A percentile compares a stretch with the other conserved stretches of the same genome.
Conservation (phyloP, 2,797 vertebrate species). For the Ceryle rudis region DNA sequence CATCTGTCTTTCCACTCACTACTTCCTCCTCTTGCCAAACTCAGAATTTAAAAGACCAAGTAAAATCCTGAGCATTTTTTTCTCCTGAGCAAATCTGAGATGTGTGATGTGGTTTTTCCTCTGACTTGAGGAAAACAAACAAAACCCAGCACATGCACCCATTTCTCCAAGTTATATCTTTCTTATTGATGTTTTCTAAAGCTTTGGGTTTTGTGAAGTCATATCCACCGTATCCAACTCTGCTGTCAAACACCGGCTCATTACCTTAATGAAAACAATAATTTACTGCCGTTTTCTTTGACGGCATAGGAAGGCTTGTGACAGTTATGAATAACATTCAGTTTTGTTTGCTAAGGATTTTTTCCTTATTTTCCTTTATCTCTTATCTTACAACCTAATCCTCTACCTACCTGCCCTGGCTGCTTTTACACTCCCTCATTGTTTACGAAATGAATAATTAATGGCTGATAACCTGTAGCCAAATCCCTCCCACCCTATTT, state of each 20-base stretch:
- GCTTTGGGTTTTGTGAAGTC: neutral
- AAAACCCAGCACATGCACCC: neutral
- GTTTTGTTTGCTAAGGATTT: conserved; percentile 46
- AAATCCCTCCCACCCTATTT: conserved; percentile 35
- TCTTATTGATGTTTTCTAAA: neutral
- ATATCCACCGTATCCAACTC: neutral
- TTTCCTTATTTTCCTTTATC: conserved; percentile 59
- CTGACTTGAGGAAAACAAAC: neutral
- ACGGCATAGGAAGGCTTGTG: neutral
- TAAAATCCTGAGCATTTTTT: neutral
- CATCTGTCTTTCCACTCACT: neutral
- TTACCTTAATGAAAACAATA: conserved; percentile 72
- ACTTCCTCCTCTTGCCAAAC: neutral
- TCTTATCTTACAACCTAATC: conserved; percentile 69
- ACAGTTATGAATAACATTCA: conserved; percentile 56
- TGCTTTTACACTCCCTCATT: conserved; percentile 68
- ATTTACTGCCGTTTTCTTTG: conserved; percentile 68
- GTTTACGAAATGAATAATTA: conserved; percentile 77
- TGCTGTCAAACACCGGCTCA: neutral
- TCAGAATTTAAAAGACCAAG: neutral
- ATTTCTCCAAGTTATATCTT: neutral
- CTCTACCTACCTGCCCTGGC: conserved; percentile 21
- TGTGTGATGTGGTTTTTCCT: neutral
- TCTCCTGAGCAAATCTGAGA: neutral
- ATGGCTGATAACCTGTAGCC: conserved; percentile 66